Percentiles rank a stretch among this genome's conserved stretches.
Evolutionary conservation across 2,888 invertebrate species (phyloP).

Genomic region (Lycia hirtaria): DNA sequence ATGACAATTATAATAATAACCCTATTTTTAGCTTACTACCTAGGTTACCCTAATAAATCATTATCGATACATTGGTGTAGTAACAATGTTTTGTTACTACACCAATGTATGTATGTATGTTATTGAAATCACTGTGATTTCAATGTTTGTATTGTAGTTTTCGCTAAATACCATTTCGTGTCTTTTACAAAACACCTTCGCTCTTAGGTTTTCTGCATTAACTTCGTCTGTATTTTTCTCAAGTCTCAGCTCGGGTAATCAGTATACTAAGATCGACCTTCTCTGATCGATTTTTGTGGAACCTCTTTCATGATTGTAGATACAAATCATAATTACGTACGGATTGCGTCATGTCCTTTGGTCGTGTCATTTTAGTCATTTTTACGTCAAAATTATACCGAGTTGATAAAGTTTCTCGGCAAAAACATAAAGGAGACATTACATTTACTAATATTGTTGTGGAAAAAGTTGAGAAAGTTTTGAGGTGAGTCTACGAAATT

Average conservation of each 20-base stretch:
- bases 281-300: neutral
- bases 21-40: no score
- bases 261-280: neutral
- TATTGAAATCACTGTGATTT: no score
- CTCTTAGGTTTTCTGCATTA: no score
- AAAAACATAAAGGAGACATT: neutral
- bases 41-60: no score
- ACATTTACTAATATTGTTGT: neutral
- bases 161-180: no score
- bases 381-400: conserved; percentile 9
- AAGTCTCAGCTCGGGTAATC: neutral
- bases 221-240: no score
- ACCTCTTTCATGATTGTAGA: conserved; percentile 3
- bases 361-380: neutral
- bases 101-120: no score
- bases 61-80: no score
- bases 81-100: no score
- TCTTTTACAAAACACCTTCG: no score
- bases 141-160: no score
- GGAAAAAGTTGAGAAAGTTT: neutral
- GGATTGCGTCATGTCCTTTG: neutral
- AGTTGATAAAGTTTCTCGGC: conserved; percentile 2
- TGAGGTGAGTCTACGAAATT: neutral
- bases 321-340: neutral
- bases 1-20: no score